phyloP scores from a whole-genome alignment of 2,888 invertebrate genomes.

The Panzeria rudis region DNA sequence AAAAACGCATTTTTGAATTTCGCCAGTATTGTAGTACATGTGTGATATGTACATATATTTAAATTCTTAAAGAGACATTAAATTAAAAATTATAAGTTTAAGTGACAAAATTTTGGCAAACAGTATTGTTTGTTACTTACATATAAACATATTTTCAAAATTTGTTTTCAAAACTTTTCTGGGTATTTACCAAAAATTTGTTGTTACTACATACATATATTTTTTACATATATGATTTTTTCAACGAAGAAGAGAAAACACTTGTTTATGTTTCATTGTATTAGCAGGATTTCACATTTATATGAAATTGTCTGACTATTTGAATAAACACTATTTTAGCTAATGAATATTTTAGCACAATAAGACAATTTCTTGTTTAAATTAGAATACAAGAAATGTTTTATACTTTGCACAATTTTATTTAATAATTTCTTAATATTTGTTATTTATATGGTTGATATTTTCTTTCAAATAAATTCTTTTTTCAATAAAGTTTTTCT shows the following conservation, averaged over 20 bases:
- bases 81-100: neutral
- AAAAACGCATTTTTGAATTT: too few relatives aligned
- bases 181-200: neutral
- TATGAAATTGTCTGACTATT: neutral
- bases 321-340: neutral
- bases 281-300: neutral
- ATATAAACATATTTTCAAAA: neutral
- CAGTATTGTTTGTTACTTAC: neutral
- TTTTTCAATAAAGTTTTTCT: conserved; percentile 31
- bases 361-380: neutral
- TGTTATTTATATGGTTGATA: neutral
- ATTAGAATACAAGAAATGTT: neutral
- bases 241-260: neutral
- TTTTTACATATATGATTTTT: neutral
- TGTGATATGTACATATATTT: neutral
- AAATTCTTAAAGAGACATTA: neutral
- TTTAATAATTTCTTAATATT: conserved; percentile 6
- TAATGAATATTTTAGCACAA: neutral
- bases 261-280: conserved; percentile 8
- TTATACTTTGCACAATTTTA: neutral
- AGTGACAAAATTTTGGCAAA: neutral
- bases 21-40: neutral
- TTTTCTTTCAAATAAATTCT: conserved; percentile 1
- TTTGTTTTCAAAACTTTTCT: neutral
- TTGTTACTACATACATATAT: neutral